Evolutionary conservation across 37 sponge, comb jelly and placozoan genomes (phyloP).

Genomic region (Haliclona indistincta): DNA sequence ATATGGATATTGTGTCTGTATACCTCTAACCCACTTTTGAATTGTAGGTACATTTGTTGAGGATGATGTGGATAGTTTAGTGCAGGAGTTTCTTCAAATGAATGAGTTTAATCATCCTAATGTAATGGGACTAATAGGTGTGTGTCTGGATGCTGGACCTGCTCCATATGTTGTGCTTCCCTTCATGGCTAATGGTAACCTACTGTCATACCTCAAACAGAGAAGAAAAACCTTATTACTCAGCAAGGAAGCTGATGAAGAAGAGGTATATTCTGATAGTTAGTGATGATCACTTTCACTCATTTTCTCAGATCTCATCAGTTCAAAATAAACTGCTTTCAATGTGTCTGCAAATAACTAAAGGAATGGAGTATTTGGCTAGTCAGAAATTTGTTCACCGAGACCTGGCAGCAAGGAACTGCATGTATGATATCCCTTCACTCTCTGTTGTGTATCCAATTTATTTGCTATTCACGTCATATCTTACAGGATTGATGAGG

Average conservation of each 20-base stretch:
- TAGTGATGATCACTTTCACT: neutral
- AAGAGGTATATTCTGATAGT: neutral
- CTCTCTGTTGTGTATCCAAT: too few relatives aligned
- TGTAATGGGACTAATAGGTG: constrained; percentile 5
- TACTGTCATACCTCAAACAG: neutral
- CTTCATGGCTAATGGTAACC: constrained; percentile 7
- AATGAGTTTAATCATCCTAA: constrained; percentile 2
- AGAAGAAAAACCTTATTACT: neutral
- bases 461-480: too few relatives aligned
- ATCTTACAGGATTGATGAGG: too few relatives aligned
- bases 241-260: neutral
- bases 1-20: neutral
- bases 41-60: neutral
- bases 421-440: too few relatives aligned
- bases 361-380: constrained; percentile 28
- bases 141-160: too few relatives aligned
- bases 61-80: neutral
- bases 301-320: neutral
- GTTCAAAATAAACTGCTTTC: neutral
- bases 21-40: too few relatives aligned
- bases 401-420: constrained; percentile 42
- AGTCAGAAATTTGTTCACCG: constrained; percentile 18
- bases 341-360: constrained; percentile 19
- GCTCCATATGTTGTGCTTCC: constrained; percentile 10
- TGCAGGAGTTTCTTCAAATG: neutral